A percentile compares a stretch with the other conserved stretches of the same genome.
Conservation (phyloP, 2,888 invertebrate species). For the Hypomecis atomaria region DNA sequence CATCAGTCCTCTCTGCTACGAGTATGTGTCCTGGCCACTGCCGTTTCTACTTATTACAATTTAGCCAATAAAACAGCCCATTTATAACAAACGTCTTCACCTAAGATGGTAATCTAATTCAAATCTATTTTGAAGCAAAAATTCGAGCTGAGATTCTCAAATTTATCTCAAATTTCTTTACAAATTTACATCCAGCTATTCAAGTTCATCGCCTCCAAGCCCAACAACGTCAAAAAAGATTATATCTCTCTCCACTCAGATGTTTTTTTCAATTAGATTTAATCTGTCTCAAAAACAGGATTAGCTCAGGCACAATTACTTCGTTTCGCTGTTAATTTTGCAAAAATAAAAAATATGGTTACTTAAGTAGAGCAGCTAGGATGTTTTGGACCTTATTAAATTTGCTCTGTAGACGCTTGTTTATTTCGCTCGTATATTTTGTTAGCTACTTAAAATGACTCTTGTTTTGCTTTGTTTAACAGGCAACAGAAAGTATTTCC, state of each 20-base stretch:
- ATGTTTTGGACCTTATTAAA: slow-evolving; percentile 17
- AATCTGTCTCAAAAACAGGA: slow-evolving; percentile 42
- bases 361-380: slow-evolving; percentile 2
- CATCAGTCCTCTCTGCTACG: too few species aligned
- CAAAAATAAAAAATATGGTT: slow-evolving; percentile 24
- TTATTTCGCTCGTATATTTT: slow-evolving; percentile 5
- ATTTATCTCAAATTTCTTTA: slow-evolving; percentile 1
- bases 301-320: slow-evolving; percentile 39
- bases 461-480: background rate
- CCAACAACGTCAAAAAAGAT: slow-evolving; percentile 32
- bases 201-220: slow-evolving; percentile 24
- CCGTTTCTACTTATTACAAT: too few species aligned
- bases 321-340: slow-evolving; percentile 29
- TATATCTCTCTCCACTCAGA: slow-evolving; percentile 33
- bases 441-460: slow-evolving; percentile 1
- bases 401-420: slow-evolving; percentile 6
- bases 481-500: background rate
- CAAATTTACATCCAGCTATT: background rate
- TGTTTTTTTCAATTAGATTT: slow-evolving; percentile 42
- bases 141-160: background rate
- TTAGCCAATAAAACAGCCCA: too few species aligned
- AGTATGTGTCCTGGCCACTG: too few species aligned
- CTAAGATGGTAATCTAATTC: background rate
- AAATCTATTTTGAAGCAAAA: background rate
- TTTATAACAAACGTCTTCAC: too few species aligned